Conservation (phyloP, 2,797 vertebrate species). For the Rhodeus uyekii region DNA sequence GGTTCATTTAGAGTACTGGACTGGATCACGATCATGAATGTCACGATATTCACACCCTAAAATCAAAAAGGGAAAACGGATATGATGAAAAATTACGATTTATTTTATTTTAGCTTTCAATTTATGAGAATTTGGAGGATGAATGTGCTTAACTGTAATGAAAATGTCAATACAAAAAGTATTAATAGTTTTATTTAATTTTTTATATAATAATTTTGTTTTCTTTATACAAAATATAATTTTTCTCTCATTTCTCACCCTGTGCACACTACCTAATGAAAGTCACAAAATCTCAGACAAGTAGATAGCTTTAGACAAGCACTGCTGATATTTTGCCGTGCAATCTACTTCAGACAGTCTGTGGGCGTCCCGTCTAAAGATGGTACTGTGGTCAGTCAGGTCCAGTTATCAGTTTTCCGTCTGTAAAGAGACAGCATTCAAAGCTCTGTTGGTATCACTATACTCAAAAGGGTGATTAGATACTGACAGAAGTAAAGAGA, state of each 20-base stretch:
- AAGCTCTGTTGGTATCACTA: conserved; percentile 4
- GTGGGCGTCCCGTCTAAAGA: neutral
- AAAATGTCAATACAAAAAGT: neutral
- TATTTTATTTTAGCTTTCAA: neutral
- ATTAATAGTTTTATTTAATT: too few relatives aligned
- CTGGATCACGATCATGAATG: too few relatives aligned
- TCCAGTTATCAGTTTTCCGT: conserved; percentile 19
- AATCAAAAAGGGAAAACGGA: neutral
- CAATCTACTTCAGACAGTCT: neutral
- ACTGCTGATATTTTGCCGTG: neutral
- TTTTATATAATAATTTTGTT: too few relatives aligned
- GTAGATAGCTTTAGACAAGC: neutral
- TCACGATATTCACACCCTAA: neutral
- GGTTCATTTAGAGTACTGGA: neutral
- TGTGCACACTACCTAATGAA: neutral
- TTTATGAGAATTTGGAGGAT: neutral
- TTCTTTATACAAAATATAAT: neutral
- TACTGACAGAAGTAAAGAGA: neutral
- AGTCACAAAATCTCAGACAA: neutral
- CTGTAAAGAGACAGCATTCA: conserved; percentile 35
- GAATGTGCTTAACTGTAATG: neutral
- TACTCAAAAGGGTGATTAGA: conserved; percentile 40
- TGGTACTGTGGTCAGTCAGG: neutral
- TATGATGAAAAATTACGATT: neutral
- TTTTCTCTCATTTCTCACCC: neutral